A percentile compares a stretch with the other conserved stretches of the same genome.
Conservation (phyloP, 1,140 invertebrate species). For the Drosophila fuyamai region DNA sequence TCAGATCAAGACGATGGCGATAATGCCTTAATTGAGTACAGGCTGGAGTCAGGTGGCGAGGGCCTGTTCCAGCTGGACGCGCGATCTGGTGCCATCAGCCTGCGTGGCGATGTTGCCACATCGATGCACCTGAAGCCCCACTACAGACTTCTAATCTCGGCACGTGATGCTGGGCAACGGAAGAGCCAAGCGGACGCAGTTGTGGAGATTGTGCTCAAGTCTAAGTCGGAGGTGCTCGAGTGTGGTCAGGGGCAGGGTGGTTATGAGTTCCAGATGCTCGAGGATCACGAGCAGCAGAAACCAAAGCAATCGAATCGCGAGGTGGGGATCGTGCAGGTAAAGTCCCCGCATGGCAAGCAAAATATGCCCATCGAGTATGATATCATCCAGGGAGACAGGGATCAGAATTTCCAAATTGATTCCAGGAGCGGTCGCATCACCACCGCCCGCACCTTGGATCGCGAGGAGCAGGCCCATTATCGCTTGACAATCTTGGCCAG, state of each 20-base stretch:
- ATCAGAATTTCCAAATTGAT: conserved; percentile 92
- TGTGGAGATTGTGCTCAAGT: conserved; percentile 92
- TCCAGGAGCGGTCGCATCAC: conserved; percentile 91
- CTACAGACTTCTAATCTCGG: conserved; percentile 91
- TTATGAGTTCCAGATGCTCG: conserved; percentile 92
- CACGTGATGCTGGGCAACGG: conserved; percentile 91
- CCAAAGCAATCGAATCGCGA: conserved; percentile 86
- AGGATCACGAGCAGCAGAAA: conserved; percentile 88
- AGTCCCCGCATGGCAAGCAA: conserved; percentile 75
- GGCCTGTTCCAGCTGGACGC: conserved; percentile 92
- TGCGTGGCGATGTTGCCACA: conserved; percentile 87
- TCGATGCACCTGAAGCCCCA: conserved; percentile 86
- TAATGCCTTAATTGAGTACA: conserved; percentile 92
- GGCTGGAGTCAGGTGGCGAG: conserved; percentile 91
- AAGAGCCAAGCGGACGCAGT: conserved; percentile 89
- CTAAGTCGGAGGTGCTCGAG: conserved; percentile 89
- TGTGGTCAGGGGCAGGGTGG: conserved; percentile 89
- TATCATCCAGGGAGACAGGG: conserved; percentile 93
- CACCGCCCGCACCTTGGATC: conserved; percentile 92
- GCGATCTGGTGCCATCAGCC: conserved; percentile 89
- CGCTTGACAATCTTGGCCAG: conserved; percentile 91
- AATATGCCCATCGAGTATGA: conserved; percentile 86
- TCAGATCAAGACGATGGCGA: conserved; percentile 93
- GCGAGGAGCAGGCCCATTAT: conserved; percentile 92
- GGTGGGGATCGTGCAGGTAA: conserved; percentile 91